Evolutionary conservation across 2,888 invertebrate genomes (phyloP).

Genomic region (Ophion slaviceki): DNA sequence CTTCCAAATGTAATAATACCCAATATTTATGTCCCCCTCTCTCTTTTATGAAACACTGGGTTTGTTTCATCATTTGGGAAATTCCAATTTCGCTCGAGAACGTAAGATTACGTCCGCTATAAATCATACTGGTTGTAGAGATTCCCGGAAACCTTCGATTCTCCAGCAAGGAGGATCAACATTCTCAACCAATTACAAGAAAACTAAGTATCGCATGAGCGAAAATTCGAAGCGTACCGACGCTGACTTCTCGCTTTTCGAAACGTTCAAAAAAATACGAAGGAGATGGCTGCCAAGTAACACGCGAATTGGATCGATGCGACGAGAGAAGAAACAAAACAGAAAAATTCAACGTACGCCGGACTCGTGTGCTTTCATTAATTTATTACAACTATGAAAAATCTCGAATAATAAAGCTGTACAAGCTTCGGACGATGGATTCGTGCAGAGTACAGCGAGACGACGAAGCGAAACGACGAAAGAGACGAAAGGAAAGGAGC

Average conservation of each 20-base stretch:
- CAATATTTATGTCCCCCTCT: neutral
- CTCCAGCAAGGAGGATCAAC: constrained; percentile 10
- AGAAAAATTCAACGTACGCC: neutral
- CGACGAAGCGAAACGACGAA: neutral
- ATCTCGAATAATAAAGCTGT: constrained; percentile 38
- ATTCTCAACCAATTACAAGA: neutral
- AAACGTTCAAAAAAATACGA: neutral
- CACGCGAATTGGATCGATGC: neutral
- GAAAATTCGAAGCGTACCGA: constrained; percentile 33
- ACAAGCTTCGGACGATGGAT: constrained; percentile 18
- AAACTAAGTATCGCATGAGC: constrained; percentile 39
- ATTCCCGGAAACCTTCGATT: constrained; percentile 53
- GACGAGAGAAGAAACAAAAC: neutral
- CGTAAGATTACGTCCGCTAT: neutral
- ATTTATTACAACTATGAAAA: constrained; percentile 52
- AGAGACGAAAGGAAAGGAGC: neutral
- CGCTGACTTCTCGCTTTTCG: neutral
- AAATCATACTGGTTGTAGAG: constrained; percentile 2
- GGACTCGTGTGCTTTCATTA: neutral
- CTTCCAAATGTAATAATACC: neutral
- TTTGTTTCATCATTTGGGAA: neutral
- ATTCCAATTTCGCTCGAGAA: neutral
- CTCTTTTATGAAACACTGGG: neutral
- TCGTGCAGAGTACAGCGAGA: constrained; percentile 8
- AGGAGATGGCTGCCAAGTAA: neutral